Evolutionary conservation across 2,113 vertebrate genomes (phyloP).

Genomic region (Gallinago undulata): DNA sequence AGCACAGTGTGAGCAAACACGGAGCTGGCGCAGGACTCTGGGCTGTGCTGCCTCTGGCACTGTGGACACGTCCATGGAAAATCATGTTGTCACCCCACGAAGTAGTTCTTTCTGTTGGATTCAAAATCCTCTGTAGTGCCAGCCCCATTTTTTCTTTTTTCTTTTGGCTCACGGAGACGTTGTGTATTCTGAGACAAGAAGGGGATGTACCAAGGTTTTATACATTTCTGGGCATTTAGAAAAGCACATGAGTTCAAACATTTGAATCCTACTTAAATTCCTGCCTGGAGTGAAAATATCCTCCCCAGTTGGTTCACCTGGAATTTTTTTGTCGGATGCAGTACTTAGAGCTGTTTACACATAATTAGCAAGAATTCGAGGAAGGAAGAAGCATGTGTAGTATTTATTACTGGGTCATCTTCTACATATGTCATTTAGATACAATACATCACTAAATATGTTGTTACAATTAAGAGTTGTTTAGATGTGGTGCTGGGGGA

Average conservation of each 20-base stretch:
- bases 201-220: not conserved
- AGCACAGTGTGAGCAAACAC: not conserved
- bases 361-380: not conserved
- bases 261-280: not conserved
- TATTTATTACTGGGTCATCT: not conserved
- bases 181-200: not conserved
- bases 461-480: too few species aligned
- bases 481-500: too few species aligned
- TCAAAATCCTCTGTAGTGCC: not conserved
- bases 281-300: not conserved
- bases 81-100: not conserved
- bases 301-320: not conserved
- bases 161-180: fast-evolving
- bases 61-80: not conserved
- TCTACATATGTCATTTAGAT: not conserved
- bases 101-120: not conserved
- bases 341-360: not conserved
- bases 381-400: not conserved
- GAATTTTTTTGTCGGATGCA: not conserved
- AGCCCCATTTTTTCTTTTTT: not conserved
- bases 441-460: too few species aligned
- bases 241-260: not conserved
- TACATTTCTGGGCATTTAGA: not conserved
- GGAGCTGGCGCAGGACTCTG: not conserved
- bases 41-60: not conserved